Conservation (phyloP, 30 jellyfish, hydroid and myxozoan species). For the Rhopilema esculentum region DNA sequence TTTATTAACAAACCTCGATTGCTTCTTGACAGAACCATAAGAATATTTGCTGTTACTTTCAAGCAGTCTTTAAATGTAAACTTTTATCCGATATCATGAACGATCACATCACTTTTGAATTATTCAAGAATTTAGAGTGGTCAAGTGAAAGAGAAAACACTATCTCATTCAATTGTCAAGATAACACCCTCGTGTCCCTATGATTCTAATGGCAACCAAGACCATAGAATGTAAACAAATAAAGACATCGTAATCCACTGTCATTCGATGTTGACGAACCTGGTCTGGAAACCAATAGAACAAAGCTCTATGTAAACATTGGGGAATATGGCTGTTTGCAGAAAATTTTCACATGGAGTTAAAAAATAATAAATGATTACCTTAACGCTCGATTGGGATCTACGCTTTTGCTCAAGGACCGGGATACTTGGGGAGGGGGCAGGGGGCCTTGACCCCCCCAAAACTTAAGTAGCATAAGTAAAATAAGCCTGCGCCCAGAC, state of each 20-base stretch:
- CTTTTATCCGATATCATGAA: background rate
- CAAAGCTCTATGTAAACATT: background rate
- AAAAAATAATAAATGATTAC: background rate
- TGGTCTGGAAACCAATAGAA: background rate
- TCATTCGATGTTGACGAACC: background rate
- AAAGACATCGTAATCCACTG: background rate
- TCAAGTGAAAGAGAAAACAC: background rate
- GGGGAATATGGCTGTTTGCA: background rate
- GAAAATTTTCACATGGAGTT: background rate
- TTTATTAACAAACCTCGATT: conserved; percentile 28
- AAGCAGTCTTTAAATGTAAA: background rate
- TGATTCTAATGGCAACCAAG: conserved; percentile 34
- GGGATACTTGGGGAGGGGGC: no score
- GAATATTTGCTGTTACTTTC: background rate
- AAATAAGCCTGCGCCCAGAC: no score
- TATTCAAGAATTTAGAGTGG: background rate
- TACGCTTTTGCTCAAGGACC: no score
- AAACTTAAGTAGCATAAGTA: no score
- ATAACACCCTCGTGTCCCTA: conserved; percentile 17
- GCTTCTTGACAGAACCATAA: conserved; percentile 43
- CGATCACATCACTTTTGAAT: background rate
- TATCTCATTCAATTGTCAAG: background rate
- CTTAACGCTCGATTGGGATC: background rate
- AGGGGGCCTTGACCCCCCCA: no score
- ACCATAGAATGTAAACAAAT: conserved; percentile 25